These are phyloP conservation scores for Nasonia oneida DNA, from an alignment of 2,888 invertebrate species.

Conservation along the genomic window DNA sequence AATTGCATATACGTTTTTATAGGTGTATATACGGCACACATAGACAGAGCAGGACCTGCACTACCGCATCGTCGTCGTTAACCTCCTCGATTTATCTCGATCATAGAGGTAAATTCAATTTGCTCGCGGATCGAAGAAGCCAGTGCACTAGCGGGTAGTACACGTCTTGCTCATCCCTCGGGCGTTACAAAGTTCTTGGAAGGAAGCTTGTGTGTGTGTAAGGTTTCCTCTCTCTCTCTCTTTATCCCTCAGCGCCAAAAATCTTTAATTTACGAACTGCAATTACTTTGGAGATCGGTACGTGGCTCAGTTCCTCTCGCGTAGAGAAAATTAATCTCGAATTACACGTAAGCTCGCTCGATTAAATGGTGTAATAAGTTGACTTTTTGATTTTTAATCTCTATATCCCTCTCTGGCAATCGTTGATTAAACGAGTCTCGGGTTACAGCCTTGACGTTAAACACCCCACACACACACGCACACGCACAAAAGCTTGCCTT, in stretches of 20 bases:
- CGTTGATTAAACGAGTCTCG: no score
- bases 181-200: not conserved
- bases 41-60: not conserved
- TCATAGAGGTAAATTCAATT: constrained; percentile 22
- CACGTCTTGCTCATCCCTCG: not conserved
- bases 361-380: not conserved
- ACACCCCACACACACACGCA: no score
- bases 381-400: not conserved
- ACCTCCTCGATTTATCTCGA: constrained; percentile 14
- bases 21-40: no score
- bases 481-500: not conserved
- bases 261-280: constrained; percentile 44
- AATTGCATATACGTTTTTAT: no score
- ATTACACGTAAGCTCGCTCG: not conserved
- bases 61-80: not conserved
- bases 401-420: no score
- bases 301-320: not conserved
- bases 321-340: not conserved
- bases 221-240: not conserved
- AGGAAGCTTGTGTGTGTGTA: not conserved
- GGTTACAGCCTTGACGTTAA: no score
- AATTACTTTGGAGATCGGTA: constrained; percentile 24
- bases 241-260: not conserved
- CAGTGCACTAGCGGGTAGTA: not conserved
- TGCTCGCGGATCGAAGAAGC: constrained; percentile 15